phyloP scores from a whole-genome alignment of 2,113 vertebrate species.

The Phalacrocorax aristotelis region DNA sequence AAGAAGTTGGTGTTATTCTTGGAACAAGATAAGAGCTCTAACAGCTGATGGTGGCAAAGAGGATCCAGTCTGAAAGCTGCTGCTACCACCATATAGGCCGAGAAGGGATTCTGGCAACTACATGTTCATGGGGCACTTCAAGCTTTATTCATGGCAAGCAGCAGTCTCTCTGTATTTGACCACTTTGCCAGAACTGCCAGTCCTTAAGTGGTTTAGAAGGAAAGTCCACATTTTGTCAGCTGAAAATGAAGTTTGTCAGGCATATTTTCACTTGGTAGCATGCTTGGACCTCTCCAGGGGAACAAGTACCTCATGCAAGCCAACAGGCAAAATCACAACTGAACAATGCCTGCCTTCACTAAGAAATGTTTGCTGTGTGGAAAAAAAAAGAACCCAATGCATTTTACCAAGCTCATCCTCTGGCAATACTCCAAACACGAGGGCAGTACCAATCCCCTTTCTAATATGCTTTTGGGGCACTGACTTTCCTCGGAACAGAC shows the following conservation, averaged over 20 bases:
- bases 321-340: neutral
- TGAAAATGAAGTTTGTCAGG: neutral
- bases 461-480: neutral
- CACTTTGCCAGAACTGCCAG: neutral
- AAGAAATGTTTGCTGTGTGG: neutral
- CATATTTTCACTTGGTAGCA: neutral
- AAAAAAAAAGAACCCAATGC: neutral
- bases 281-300: neutral
- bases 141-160: neutral
- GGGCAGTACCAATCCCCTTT: neutral
- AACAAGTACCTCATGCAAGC: neutral
- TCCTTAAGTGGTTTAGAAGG: neutral
- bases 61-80: neutral
- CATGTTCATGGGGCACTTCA: accelerated
- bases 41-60: neutral
- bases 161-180: neutral
- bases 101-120: neutral
- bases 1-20: neutral
- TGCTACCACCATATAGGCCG: neutral
- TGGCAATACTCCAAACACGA: neutral
- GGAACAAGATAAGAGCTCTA: neutral
- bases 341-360: neutral
- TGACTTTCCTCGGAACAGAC: neutral
- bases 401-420: neutral
- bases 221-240: neutral